A percentile compares a stretch with the other conserved stretches of the same genome.
Conservation (phyloP, 2,888 invertebrate genomes). For the Cetonia aurata region DNA sequence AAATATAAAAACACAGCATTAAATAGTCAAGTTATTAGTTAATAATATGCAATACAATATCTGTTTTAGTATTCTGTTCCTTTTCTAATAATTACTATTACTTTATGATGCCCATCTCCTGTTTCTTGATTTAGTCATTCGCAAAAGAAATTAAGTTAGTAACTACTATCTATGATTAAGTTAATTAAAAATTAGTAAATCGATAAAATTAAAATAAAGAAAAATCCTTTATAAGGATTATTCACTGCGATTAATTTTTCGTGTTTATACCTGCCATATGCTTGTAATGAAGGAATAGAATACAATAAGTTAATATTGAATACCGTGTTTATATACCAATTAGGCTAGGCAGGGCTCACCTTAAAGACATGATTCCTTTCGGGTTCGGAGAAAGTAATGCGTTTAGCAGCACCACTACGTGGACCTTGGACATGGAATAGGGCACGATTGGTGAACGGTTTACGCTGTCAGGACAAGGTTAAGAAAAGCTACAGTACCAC, state of each 20-base stretch:
- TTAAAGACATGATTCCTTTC: constrained; percentile 60
- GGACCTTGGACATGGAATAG: constrained; percentile 60
- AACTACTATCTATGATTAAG: constrained; percentile 29
- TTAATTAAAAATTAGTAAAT: constrained; percentile 29
- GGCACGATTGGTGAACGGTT: constrained; percentile 62
- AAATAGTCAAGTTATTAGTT: constrained; percentile 25
- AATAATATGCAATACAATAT: constrained; percentile 24
- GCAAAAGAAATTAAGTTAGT: constrained; percentile 18
- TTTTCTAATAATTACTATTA: constrained; percentile 2
- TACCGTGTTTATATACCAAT: constrained; percentile 37
- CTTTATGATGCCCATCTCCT: constrained; percentile 1
- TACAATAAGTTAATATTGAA: constrained; percentile 13
- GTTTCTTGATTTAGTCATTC: not conserved
- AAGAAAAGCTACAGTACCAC: constrained; percentile 63
- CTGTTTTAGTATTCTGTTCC: constrained; percentile 38
- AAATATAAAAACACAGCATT: constrained; percentile 19
- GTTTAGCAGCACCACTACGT: constrained; percentile 67
- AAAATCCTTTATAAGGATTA: not conserved
- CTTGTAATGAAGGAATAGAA: constrained; percentile 43
- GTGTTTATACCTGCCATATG: not conserved
- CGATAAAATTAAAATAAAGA: not conserved
- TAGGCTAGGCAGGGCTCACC: constrained; percentile 62
- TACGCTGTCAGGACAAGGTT: constrained; percentile 66
- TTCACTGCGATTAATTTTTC: not conserved
- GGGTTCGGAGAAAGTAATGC: constrained; percentile 67